Evolutionary conservation across 2,888 invertebrate species (phyloP), one percentile per base, ranked within the genome.

Genomic region (Idaea straminata): DNA sequence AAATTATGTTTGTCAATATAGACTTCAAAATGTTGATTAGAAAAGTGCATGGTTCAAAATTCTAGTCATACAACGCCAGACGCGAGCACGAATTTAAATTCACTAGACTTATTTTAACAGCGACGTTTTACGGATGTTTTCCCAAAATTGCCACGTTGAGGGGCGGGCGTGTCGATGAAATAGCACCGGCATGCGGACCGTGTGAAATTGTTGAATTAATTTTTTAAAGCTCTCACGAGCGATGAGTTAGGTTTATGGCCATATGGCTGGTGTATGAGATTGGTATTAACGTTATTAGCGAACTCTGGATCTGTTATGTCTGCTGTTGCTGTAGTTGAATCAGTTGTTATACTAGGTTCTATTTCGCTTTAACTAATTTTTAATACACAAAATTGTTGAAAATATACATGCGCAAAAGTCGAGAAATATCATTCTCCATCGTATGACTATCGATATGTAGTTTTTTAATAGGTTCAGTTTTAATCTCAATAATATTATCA

Each of bases 121-220:
- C 69, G 69, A 69, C 74, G 73, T 77, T 81, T 79, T 79, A 76
- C 77, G 74, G 73, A 76, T 77, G 75, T 71, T 74, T 64, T 66
- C 65, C 67, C 70, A 64, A 64, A 73, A 78, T 77, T 72, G 67
- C 68, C 66, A 62, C 64, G 63, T 13, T 16, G 15, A 59, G 13
- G 59, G 59, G 61, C 64, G 35, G 61, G 57, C 47, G 59, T 38
- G 59, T 61, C 65, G 65, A 69, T 66, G 66, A 69, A 69, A 74
- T 72, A 69, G 62, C 65, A 65, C 67, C 68, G 64, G 34, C 61
- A 59, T 67, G 62, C 62, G 61, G 63, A 64, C 62, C 62, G 3
- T 63, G 69, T 64, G 69, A 73, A 79, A 73, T 77, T 74, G 74
- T 74, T 73, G 72, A 68, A 69, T 68, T 66, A 62, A 63, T 67